These are phyloP conservation scores for Elymnias hypermnestra DNA, from an alignment of 1,140 invertebrate species.

Conservation along the genomic window DNA sequence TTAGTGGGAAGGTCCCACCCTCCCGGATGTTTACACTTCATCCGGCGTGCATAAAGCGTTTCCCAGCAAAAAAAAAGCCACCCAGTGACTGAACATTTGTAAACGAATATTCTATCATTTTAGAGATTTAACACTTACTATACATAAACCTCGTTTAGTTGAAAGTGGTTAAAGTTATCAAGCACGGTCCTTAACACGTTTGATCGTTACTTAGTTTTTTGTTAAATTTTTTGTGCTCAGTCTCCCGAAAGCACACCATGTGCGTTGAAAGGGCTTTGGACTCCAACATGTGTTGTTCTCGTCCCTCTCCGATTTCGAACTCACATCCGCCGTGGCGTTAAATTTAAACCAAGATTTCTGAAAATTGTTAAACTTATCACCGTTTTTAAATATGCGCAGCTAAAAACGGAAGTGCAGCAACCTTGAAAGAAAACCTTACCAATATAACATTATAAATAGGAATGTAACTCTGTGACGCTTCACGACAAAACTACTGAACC, in stretches of 20 bases:
- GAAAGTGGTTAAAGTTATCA: too few species aligned
- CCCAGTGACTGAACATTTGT: too few species aligned
- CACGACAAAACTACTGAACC: too few species aligned
- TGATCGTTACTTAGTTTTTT: conserved; percentile 10
- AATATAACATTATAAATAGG: too few species aligned
- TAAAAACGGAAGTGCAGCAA: neutral
- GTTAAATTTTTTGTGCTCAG: conserved; percentile 22
- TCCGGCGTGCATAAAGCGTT: too few species aligned
- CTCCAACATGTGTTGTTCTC: conserved; percentile 31
- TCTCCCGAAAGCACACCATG: conserved; percentile 29
- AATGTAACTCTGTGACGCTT: too few species aligned
- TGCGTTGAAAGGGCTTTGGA: conserved; percentile 28
- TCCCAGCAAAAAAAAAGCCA: too few species aligned
- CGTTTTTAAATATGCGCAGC: neutral
- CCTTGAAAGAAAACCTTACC: neutral
- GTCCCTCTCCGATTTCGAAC: conserved; percentile 21
- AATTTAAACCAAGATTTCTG: conserved; percentile 13
- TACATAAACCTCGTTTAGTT: too few species aligned
- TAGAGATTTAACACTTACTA: too few species aligned
- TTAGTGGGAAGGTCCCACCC: too few species aligned
- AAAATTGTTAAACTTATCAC: conserved; percentile 1
- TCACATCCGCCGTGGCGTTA: conserved; percentile 33
- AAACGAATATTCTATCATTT: too few species aligned
- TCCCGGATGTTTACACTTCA: too few species aligned
- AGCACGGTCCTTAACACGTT: conserved; percentile 2